Evolutionary conservation across 1,140 invertebrate genomes (phyloP).

Genomic region (Probaryconus sp.): DNA sequence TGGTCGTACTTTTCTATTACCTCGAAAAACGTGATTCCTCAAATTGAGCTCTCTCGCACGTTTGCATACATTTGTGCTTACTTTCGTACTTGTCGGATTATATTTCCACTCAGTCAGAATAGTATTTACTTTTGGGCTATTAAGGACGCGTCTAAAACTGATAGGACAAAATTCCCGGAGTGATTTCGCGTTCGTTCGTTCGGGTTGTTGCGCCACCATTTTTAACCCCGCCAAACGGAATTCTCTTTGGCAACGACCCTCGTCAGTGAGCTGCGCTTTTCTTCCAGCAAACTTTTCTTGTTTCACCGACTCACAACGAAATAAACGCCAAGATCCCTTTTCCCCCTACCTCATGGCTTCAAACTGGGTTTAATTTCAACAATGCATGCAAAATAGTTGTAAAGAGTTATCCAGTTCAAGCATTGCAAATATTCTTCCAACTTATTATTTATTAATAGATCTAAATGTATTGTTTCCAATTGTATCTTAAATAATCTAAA

Average conservation of each 20-base stretch:
- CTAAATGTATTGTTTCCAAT: too few species aligned
- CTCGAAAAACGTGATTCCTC: conserved; percentile 7
- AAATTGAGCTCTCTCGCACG: conserved; percentile 11
- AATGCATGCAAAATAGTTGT: conserved; percentile 46
- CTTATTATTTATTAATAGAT: too few species aligned
- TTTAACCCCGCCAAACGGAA: conserved; percentile 51
- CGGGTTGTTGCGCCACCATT: conserved; percentile 47
- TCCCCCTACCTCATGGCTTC: conserved; percentile 5
- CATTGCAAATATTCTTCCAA: too few species aligned
- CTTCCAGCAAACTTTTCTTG: conserved; percentile 53
- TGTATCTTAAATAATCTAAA: too few species aligned
- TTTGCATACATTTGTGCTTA: conserved; percentile 29
- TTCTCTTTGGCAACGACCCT: conserved; percentile 48
- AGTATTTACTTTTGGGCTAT: conserved; percentile 38
- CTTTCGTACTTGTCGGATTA: conserved; percentile 11
- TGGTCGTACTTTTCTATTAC: conserved; percentile 3
- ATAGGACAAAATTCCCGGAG: conserved; percentile 38
- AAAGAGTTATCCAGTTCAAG: too few species aligned
- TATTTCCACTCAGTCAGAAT: conserved; percentile 30
- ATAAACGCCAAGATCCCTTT: not conserved
- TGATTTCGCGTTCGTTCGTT: conserved; percentile 46
- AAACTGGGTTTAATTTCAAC: conserved; percentile 41
- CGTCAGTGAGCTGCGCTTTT: conserved; percentile 43
- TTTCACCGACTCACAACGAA: conserved; percentile 23
- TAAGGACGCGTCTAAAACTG: conserved; percentile 35